Evolutionary conservation across 2,797 vertebrate genomes (phyloP).

Genomic region (Bucorvus abyssinicus): DNA sequence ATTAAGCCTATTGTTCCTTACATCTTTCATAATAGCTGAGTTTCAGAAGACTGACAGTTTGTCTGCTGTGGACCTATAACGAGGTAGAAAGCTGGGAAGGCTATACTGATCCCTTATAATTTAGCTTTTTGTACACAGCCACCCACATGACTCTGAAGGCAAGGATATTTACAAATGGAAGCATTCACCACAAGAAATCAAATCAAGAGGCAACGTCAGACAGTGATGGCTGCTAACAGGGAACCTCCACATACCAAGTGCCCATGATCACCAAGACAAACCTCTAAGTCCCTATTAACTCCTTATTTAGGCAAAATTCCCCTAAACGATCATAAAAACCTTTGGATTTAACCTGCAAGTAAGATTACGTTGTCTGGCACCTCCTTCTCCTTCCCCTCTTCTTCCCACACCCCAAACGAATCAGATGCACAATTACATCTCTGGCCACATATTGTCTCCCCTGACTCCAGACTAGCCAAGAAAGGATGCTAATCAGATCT

Average conservation of each 20-base stretch:
- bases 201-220: background rate
- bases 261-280: background rate
- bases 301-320: background rate
- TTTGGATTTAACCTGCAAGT: background rate
- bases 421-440: background rate
- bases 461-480: background rate
- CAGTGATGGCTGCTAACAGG: background rate
- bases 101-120: background rate
- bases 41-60: slow-evolving; percentile 1
- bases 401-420: background rate
- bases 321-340: background rate
- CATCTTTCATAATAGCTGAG: background rate
- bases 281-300: background rate
- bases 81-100: background rate
- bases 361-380: background rate
- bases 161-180: background rate
- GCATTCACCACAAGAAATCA: background rate
- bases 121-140: background rate
- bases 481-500: background rate
- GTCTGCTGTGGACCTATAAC: background rate
- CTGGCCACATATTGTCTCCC: background rate
- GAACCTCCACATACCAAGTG: background rate
- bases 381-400: background rate
- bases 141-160: background rate
- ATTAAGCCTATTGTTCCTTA: background rate